Evolutionary conservation across 2,113 vertebrate species (phyloP).

Genomic region (Pica pica): DNA sequence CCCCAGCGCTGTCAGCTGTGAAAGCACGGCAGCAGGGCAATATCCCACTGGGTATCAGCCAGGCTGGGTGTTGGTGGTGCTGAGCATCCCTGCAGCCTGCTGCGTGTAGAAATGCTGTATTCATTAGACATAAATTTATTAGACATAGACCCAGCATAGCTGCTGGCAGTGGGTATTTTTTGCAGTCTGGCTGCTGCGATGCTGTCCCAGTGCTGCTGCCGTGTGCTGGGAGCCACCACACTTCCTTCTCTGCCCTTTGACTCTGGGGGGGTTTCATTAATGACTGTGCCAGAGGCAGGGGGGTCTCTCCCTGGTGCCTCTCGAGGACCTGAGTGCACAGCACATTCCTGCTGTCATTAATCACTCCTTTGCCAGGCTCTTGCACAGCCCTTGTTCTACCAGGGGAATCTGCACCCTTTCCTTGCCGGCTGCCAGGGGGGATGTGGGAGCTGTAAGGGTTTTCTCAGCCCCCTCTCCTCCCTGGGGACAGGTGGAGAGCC

Average conservation of each 20-base stretch:
- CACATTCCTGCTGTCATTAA: conserved; percentile 5
- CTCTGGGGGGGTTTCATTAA: accelerated
- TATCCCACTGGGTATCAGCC: accelerated
- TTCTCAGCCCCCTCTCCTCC: background rate
- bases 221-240: background rate
- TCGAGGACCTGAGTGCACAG: background rate
- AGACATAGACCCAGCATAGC: background rate
- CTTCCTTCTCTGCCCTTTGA: background rate
- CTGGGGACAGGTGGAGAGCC: background rate
- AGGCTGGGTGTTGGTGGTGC: background rate
- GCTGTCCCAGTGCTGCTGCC: background rate
- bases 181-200: background rate
- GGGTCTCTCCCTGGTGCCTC: background rate
- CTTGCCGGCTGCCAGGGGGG: accelerated
- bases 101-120: background rate
- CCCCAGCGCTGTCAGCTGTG: background rate
- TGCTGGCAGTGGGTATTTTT: background rate
- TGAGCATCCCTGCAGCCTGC: background rate
- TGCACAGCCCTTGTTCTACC: background rate
- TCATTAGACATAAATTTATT: background rate
- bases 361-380: background rate
- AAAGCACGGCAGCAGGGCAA: background rate
- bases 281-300: accelerated
- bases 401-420: background rate
- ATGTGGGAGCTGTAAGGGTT: background rate